Evolutionary conservation across 1,140 invertebrate genomes (phyloP).

Genomic region (Aradophagus sp.): DNA sequence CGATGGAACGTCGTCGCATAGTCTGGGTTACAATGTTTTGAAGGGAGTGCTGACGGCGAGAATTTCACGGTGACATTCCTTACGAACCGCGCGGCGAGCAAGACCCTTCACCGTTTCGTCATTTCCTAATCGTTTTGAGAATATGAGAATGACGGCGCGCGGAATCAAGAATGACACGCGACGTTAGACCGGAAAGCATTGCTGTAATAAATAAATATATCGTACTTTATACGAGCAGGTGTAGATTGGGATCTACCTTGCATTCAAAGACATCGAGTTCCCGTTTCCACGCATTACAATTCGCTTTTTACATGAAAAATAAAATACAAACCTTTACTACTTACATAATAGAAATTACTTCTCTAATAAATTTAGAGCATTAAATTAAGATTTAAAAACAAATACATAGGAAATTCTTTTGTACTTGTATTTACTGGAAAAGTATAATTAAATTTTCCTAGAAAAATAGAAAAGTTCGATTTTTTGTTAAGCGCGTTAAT

Average conservation of each 20-base stretch:
- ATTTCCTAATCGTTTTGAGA: slow-evolving; percentile 53
- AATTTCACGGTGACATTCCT: slow-evolving; percentile 63
- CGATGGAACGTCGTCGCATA: slow-evolving; percentile 42
- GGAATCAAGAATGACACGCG: slow-evolving; percentile 68
- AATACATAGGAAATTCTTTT: too few relatives aligned
- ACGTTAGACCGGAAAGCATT: slow-evolving; percentile 63
- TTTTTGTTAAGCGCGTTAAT: too few relatives aligned
- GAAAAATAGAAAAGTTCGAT: too few relatives aligned
- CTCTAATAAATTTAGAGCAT: too few relatives aligned
- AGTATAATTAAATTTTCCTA: too few relatives aligned
- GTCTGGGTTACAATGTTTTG: slow-evolving; percentile 38
- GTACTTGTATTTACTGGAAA: too few relatives aligned
- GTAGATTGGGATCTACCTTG: slow-evolving; percentile 26
- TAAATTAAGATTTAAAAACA: too few relatives aligned
- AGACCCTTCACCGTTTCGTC: slow-evolving; percentile 51
- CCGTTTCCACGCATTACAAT: too few relatives aligned
- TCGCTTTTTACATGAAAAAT: too few relatives aligned
- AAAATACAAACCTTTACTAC: too few relatives aligned
- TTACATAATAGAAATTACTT: too few relatives aligned
- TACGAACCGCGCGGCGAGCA: slow-evolving; percentile 40
- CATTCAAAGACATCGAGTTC: too few relatives aligned
- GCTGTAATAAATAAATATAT: slow-evolving; percentile 49
- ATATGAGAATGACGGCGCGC: slow-evolving; percentile 55
- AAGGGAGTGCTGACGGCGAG: slow-evolving; percentile 50
- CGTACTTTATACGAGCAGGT: slow-evolving; percentile 30